Evolutionary conservation across 37 sponge, comb jelly and placozoan genomes (phyloP), one percentile per base, ranked within the genome.

Genomic region (Beroe forskalii): DNA sequence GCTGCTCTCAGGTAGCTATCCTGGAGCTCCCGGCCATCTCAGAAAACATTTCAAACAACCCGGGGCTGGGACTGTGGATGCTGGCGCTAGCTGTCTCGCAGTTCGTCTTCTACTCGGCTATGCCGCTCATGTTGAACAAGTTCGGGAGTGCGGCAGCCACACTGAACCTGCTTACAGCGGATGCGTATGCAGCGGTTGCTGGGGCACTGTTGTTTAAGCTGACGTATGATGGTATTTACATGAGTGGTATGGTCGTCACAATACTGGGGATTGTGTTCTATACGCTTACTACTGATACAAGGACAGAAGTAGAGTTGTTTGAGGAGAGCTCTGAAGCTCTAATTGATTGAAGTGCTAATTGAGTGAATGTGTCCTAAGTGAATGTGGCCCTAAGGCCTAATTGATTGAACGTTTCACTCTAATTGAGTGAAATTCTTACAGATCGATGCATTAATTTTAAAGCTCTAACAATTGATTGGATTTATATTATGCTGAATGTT

Each of bases 251-350:
- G 86, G n/a, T 20, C 1, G 48, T 80, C 20, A 44, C 86, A 1
- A 33, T 32, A 2, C 8, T 80, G 40, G 86, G 86, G 2, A 80
- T 80, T 41, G 19, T 80, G 0, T 9, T 80, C 31, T 80, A 80
- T 38, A 80, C 86, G 12, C 30, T 80, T 3, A 30, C 20, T 6
- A n/a, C 30, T 6, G 30, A 22, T 27, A 64, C 66, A 3, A 30
- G 30, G 31, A 30, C 30, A 8, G 30, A 64, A n/a, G 66, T 22
- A n/a, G 66, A 22, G 25, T 4, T 64, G 24, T 22, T 22, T 6
- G 86, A 80, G 28, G 86, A 43, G 55, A 43, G 48, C 42, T 80
- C 86, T 12, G 86, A 80, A 22, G 37, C 86, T 28, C 86, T 80
- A 3, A 42, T 80, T 4, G 40, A 40, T 9, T 22, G 55, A 48